phyloP scores from a whole-genome alignment of 2,797 vertebrate genomes.

The Loriculus beryllinus region DNA sequence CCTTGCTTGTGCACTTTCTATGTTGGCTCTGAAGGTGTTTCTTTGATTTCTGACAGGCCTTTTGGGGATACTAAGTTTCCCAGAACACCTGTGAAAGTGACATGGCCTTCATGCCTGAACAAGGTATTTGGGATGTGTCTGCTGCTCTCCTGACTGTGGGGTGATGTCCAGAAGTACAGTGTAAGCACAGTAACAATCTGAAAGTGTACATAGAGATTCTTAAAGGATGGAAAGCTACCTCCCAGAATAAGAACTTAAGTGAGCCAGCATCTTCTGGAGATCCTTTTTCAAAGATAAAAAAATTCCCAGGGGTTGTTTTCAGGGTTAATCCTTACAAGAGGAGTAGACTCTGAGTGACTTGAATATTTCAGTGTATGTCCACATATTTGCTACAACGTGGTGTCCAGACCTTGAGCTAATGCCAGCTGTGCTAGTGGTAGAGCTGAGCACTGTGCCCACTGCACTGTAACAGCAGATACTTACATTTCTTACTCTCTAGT shows the following conservation, averaged over 20 bases:
- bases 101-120: not conserved
- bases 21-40: not conserved
- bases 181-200: not conserved
- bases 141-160: fast-evolving
- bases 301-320: not conserved
- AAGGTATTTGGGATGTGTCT: not conserved
- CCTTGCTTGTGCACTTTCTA: not conserved
- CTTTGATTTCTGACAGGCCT: not conserved
- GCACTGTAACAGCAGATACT: not conserved
- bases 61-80: not conserved
- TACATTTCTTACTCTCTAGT: not conserved
- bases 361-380: not conserved
- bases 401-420: not conserved
- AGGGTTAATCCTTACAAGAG: not conserved
- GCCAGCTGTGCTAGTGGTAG: fast-evolving
- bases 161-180: not conserved
- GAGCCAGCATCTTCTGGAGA: not conserved
- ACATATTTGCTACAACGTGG: fast-evolving
- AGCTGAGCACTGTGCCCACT: not conserved
- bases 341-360: not conserved
- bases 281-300: not conserved
- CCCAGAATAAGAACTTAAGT: not conserved
- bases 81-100: not conserved
- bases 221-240: not conserved
- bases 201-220: not conserved